Percentiles rank a stretch among this genome's conserved stretches.
Evolutionary conservation across 2,888 invertebrate genomes (phyloP).

Genomic region (Oscheius sp.): DNA sequence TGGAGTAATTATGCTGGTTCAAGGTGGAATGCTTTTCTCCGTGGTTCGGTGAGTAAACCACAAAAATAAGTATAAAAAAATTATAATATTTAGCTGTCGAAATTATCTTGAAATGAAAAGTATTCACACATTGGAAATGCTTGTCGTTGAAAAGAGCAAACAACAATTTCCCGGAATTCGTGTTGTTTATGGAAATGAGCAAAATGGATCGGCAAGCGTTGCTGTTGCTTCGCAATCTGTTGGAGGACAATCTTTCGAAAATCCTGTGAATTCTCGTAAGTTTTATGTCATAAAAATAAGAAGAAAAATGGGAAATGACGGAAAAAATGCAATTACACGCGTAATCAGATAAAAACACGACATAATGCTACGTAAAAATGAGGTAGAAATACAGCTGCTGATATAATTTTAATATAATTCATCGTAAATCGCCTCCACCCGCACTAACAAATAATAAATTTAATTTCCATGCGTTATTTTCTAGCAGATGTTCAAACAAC

Average conservation of each 20-base stretch:
- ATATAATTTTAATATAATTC: background rate
- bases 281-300: background rate
- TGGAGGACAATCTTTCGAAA: background rate
- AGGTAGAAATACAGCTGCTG: background rate
- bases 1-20: conserved; percentile 33
- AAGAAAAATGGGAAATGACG: background rate
- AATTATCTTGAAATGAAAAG: conserved; percentile 58
- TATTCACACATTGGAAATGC: conserved; percentile 58
- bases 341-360: no score
- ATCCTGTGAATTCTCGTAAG: background rate
- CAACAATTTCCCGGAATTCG: conserved; percentile 34
- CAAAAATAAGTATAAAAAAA: background rate
- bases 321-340: background rate
- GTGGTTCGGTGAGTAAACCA: conserved; percentile 32
- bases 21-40: conserved; percentile 44
- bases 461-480: background rate
- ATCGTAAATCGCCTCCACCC: background rate
- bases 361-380: no score
- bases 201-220: background rate
- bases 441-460: background rate
- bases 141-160: conserved; percentile 54
- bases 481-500: no score
- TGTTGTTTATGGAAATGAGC: conserved; percentile 29
- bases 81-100: conserved; percentile 39
- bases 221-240: conserved; percentile 10